These are phyloP conservation scores for Barnardius zonarius DNA, from an alignment of 2,113 vertebrate genomes.

Conservation along the genomic window DNA sequence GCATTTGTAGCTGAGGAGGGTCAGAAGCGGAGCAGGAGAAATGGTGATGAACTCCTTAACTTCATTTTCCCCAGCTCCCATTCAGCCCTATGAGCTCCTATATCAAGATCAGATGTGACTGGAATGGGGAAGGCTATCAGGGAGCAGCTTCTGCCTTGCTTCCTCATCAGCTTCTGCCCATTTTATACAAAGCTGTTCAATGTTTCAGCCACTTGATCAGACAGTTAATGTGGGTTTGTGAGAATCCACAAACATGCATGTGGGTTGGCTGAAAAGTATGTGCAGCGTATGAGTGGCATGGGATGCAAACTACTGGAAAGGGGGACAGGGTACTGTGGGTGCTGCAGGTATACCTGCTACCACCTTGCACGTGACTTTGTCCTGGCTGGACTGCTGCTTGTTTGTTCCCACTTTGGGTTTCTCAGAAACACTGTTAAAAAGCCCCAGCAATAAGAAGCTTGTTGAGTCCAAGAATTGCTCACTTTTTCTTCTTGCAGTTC, in stretches of 20 bases:
- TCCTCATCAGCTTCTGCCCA: neutral
- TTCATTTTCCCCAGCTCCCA: neutral
- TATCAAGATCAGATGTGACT: neutral
- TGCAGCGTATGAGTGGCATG: neutral
- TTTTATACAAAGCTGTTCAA: neutral
- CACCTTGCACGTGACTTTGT: accelerated
- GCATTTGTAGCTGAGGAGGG: neutral
- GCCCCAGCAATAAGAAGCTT: neutral
- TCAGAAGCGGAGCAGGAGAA: neutral
- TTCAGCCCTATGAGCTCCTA: neutral
- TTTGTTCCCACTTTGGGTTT: neutral
- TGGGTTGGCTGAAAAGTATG: neutral
- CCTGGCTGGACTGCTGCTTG: neutral
- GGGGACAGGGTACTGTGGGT: neutral
- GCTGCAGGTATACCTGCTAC: neutral
- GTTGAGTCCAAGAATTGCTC: neutral
- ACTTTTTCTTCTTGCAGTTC: neutral
- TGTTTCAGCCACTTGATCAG: neutral
- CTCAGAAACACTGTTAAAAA: neutral
- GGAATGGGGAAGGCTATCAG: neutral
- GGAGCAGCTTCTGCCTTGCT: neutral
- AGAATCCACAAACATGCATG: neutral
- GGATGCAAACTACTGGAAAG: neutral
- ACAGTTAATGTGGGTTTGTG: neutral
- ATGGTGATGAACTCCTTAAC: neutral